Conservation (phyloP, 2,797 vertebrate genomes). For the Staurois parvus region DNA sequence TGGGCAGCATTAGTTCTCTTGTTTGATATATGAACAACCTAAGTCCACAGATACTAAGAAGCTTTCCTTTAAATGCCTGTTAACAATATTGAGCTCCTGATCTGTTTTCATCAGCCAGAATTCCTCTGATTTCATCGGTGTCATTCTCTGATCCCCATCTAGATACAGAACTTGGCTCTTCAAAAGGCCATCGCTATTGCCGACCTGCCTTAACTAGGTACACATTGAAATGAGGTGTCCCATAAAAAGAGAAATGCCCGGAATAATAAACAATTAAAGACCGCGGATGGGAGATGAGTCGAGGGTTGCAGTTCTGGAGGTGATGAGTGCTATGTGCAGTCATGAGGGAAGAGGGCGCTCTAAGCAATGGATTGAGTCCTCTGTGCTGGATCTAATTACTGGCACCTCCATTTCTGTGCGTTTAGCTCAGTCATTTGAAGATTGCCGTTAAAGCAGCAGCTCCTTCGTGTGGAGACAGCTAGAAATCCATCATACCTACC, state of each 20-base stretch:
- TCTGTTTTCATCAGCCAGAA: conserved; percentile 35
- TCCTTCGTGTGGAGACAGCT: conserved; percentile 1
- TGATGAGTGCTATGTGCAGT: conserved; percentile 55
- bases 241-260: not conserved
- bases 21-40: conserved; percentile 38
- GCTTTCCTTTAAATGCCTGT: conserved; percentile 31
- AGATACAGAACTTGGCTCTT: not conserved
- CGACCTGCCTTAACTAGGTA: not conserved
- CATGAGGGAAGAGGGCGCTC: conserved; percentile 76
- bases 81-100: conserved; percentile 18
- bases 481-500: conserved; percentile 1
- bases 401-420: not conserved
- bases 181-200: not conserved
- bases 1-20: conserved; percentile 17
- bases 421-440: not conserved
- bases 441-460: conserved; percentile 1
- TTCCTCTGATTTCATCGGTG: not conserved
- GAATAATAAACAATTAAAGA: not conserved
- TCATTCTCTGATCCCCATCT: not conserved
- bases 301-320: not conserved
- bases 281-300: not conserved
- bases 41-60: conserved; percentile 2
- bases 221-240: not conserved
- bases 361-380: conserved; percentile 65
- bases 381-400: not conserved